Conservation (phyloP, 2,797 vertebrate genomes). For the Sebastes trivittatus region DNA sequence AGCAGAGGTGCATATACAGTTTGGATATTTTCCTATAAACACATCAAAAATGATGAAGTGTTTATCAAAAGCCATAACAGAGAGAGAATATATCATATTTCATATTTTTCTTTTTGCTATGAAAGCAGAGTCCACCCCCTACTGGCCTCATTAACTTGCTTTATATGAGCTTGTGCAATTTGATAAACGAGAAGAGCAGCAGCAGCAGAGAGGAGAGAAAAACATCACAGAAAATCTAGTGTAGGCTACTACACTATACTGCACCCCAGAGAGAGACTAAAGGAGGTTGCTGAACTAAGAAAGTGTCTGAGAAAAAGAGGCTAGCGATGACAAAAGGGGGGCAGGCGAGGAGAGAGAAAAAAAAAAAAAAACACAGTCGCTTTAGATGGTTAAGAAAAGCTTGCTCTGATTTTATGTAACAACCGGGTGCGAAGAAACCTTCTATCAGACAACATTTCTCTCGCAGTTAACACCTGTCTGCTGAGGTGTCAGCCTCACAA, state of each 20-base stretch:
- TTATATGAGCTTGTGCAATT: conserved; percentile 41
- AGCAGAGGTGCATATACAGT: background rate
- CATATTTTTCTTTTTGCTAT: conserved; percentile 22
- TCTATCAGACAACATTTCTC: conserved; percentile 29
- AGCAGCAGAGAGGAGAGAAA: conserved; percentile 33
- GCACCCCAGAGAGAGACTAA: conserved; percentile 47
- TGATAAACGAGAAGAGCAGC: conserved; percentile 44
- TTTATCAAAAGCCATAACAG: conserved; percentile 21
- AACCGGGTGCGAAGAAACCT: conserved; percentile 34
- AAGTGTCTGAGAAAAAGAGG: conserved; percentile 20
- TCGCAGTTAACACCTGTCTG: conserved; percentile 54
- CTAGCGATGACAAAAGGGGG: conserved; percentile 38
- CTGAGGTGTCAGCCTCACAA: conserved; percentile 38
- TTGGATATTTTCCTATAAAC: conserved; percentile 3
- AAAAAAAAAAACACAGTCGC: background rate
- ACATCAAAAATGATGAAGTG: conserved; percentile 11
- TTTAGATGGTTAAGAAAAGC: conserved; percentile 1
- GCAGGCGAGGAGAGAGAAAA: background rate
- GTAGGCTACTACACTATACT: conserved; percentile 35
- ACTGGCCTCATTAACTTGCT: conserved; percentile 58
- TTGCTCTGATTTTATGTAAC: conserved; percentile 29
- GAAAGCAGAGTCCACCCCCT: conserved; percentile 34
- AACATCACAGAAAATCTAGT: conserved; percentile 48
- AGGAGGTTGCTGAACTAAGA: conserved; percentile 47
- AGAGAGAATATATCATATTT: conserved; percentile 16